These are phyloP conservation scores for Thymallus thymallus DNA, from an alignment of 2,113 vertebrate species.

Conservation along the genomic window DNA sequence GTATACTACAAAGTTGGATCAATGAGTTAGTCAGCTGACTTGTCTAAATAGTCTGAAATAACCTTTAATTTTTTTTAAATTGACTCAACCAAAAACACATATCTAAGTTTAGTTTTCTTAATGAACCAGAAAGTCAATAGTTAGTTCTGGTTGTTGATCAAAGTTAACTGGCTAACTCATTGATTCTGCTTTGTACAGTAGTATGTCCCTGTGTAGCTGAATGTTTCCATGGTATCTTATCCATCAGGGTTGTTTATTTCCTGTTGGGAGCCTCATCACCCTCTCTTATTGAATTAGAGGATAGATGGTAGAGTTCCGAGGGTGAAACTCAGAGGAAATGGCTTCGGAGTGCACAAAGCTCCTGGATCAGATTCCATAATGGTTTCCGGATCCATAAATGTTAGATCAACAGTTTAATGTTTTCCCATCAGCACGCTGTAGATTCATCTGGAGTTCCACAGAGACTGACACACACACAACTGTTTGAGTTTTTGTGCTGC, in stretches of 20 bases:
- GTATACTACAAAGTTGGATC: no score
- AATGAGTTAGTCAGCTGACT: no score
- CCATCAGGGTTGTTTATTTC: conserved; percentile 52
- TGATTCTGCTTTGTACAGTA: no score
- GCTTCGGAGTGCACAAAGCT: conserved; percentile 45
- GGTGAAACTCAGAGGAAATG: conserved; percentile 72
- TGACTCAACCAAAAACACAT: no score
- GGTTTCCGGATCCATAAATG: conserved; percentile 73
- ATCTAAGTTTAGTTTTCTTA: no score
- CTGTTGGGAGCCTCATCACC: conserved; percentile 56
- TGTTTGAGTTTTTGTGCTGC: no score
- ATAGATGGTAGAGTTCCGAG: conserved; percentile 43
- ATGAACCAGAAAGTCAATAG: no score
- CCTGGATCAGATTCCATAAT: conserved; percentile 70
- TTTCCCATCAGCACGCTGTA: conserved; percentile 59
- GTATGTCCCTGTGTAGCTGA: neutral
- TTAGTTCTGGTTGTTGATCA: no score
- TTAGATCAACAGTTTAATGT: conserved; percentile 64
- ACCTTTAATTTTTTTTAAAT: no score
- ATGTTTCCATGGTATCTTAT: conserved; percentile 24
- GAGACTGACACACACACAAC: neutral
- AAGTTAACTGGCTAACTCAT: no score
- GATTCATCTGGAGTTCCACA: conserved; percentile 58
- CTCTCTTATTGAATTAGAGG: conserved; percentile 65
- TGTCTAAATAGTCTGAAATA: no score